Evolutionary conservation across 2,797 vertebrate species (phyloP).

Genomic region (Naso thynnoides): DNA sequence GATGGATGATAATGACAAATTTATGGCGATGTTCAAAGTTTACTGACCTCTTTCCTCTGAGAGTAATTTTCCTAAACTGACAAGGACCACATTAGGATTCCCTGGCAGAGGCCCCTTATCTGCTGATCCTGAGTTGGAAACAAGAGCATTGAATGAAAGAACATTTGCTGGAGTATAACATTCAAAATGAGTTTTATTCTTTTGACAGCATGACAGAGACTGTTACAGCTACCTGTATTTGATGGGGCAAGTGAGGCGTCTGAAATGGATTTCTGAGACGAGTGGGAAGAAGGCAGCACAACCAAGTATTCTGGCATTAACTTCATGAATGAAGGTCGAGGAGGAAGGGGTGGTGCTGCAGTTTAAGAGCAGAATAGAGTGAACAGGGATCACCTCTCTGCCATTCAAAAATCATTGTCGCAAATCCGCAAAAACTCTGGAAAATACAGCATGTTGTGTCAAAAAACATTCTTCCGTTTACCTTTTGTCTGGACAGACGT

Average conservation of each 20-base stretch:
- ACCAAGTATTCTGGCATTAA: conserved; percentile 66
- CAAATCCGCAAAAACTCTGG: neutral
- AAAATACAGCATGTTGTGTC: neutral
- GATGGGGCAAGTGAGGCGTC: neutral
- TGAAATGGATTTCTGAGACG: conserved; percentile 25
- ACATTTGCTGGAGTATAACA: neutral
- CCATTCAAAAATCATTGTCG: neutral
- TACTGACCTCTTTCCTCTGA: conserved; percentile 75
- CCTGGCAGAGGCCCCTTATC: conserved; percentile 71
- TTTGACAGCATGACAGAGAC: neutral
- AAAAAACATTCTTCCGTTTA: conserved; percentile 26
- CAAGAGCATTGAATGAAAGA: neutral
- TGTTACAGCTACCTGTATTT: conserved; percentile 32
- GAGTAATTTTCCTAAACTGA: conserved; percentile 79
- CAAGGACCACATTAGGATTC: conserved; percentile 82
- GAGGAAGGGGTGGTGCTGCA: conserved; percentile 67
- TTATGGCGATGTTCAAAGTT: conserved; percentile 30
- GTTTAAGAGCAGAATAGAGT: conserved; percentile 16
- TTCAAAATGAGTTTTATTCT: neutral
- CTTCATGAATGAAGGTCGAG: conserved; percentile 67
- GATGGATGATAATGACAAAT: conserved; percentile 11
- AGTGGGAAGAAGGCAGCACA: conserved; percentile 43
- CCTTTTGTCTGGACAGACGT: conserved; percentile 15
- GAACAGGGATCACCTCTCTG: neutral
- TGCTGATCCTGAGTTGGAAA: conserved; percentile 28